Evolutionary conservation across 2,888 invertebrate genomes (phyloP).

Genomic region (Drosophila mimetica): DNA sequence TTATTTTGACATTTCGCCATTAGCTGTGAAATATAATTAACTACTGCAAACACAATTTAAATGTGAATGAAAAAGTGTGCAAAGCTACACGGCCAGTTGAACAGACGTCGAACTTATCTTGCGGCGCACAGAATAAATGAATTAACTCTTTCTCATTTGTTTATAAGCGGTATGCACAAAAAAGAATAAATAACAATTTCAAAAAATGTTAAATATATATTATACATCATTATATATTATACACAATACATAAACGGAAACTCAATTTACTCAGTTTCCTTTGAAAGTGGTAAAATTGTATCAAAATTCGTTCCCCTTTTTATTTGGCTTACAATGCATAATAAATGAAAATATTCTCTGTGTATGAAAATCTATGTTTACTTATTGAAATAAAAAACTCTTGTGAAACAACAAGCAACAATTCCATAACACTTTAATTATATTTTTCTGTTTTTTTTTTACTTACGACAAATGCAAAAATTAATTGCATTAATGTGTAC

Average conservation of each 20-base stretch:
- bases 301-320: no score
- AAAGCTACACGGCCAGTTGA: conserved; percentile 4
- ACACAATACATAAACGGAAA: no score
- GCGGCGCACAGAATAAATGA: conserved; percentile 12
- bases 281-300: no score
- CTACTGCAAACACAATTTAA: conserved; percentile 71
- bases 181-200: neutral
- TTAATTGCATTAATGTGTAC: conserved; percentile 65
- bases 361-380: conserved; percentile 4
- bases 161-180: neutral
- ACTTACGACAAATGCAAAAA: conserved; percentile 54
- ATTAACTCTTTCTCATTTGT: conserved; percentile 4
- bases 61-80: conserved; percentile 57
- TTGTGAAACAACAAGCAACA: neutral
- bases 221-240: neutral
- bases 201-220: neutral
- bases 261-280: no score
- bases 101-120: conserved; percentile 24
- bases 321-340: no score
- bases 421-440: conserved; percentile 44
- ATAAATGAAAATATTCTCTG: neutral
- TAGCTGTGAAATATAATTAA: conserved; percentile 77
- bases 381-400: conserved; percentile 24
- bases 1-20: conserved; percentile 79
- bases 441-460: conserved; percentile 43